phyloP scores from a whole-genome alignment of 2,113 vertebrate genomes.

The Callocephalon fimbriatum region DNA sequence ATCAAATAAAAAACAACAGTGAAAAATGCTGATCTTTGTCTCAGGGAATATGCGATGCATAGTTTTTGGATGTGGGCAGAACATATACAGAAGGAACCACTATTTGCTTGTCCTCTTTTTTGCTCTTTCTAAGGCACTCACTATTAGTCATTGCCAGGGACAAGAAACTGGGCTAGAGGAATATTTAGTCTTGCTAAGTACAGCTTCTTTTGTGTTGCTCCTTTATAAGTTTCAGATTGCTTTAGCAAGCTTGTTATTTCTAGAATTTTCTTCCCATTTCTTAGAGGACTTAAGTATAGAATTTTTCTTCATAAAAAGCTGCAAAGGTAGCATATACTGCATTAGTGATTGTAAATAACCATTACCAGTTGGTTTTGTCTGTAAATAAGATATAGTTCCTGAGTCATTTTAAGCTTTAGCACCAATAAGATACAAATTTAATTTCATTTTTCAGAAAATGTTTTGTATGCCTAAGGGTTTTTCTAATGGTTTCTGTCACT shows the following conservation, averaged over 20 bases:
- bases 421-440: neutral
- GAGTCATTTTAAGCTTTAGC: neutral
- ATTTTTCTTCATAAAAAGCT: neutral
- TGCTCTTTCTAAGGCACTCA: neutral
- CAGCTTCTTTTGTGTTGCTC: neutral
- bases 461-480: constrained; percentile 1
- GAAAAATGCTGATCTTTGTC: neutral
- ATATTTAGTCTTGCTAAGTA: neutral
- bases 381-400: neutral
- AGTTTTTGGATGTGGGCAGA: neutral
- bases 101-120: neutral
- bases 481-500: constrained; percentile 32
- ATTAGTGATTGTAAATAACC: neutral
- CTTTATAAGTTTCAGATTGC: neutral
- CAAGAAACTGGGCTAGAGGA: constrained; percentile 3
- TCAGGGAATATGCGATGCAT: neutral
- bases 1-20: neutral
- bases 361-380: neutral
- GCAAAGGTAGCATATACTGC: neutral
- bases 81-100: neutral
- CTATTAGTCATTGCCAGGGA: constrained; percentile 5
- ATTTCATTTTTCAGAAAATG: neutral
- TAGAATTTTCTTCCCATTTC: neutral
- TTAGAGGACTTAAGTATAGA: neutral
- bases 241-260: neutral